Conservation (phyloP, 2,888 invertebrate genomes). For the Pseudococcus viburni region DNA sequence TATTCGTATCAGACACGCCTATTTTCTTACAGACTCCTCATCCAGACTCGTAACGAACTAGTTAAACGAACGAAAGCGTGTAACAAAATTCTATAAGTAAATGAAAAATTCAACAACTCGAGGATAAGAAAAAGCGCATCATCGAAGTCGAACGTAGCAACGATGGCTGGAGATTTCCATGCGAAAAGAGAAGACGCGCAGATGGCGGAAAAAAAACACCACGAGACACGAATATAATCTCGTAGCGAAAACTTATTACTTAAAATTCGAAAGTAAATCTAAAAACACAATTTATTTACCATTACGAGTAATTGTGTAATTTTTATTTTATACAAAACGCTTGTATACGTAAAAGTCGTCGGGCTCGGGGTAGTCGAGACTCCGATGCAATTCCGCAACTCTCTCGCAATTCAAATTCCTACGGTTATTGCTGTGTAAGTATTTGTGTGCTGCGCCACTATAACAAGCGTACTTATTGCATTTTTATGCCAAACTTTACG, state of each 20-base stretch:
- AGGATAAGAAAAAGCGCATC: neutral
- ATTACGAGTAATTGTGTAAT: conserved; percentile 55
- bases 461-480: conserved; percentile 48
- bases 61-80: neutral
- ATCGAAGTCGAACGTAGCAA: neutral
- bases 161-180: conserved; percentile 18
- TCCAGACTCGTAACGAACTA: conserved; percentile 43
- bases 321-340: conserved; percentile 47
- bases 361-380: neutral
- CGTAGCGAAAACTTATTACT: conserved; percentile 31
- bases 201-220: neutral
- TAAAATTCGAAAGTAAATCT: conserved; percentile 54
- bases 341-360: neutral
- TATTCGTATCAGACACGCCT: conserved; percentile 13
- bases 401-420: conserved; percentile 48
- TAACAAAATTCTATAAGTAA: conserved; percentile 2
- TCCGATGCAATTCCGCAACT: neutral
- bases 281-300: conserved; percentile 55
- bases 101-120: conserved; percentile 7
- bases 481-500: conserved; percentile 45
- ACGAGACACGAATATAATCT: conserved; percentile 14
- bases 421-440: conserved; percentile 29
- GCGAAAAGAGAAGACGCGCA: neutral
- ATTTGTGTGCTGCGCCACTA: neutral
- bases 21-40: neutral